Conservation (phyloP, 2,888 invertebrate species). For the Tetheella fluctuosa region DNA sequence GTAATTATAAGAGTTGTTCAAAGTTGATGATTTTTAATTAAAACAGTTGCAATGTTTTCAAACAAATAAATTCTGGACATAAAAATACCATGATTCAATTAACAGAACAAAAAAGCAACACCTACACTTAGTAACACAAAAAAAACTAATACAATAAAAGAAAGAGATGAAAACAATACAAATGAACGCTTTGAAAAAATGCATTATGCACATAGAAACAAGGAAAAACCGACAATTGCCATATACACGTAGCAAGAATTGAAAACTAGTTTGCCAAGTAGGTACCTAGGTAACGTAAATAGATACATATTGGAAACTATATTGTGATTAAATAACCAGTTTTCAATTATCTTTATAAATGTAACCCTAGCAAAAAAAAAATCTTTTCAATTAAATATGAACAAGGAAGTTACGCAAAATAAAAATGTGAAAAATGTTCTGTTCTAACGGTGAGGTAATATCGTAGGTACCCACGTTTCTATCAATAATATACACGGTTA, state of each 20-base stretch:
- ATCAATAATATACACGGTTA: constrained; percentile 3
- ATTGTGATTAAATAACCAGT: background rate
- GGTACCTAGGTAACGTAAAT: background rate
- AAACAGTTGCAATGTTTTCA: no score
- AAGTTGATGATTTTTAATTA: no score
- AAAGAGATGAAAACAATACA: background rate
- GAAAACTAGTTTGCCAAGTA: background rate
- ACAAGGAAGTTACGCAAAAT: background rate
- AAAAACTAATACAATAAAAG: background rate
- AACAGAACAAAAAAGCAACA: background rate
- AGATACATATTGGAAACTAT: background rate
- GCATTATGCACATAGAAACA: background rate
- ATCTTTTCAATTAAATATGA: background rate
- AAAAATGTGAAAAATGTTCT: background rate
- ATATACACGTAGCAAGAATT: background rate
- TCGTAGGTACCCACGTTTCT: background rate
- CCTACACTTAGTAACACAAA: background rate
- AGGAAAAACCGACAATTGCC: background rate
- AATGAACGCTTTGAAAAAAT: background rate
- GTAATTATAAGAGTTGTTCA: background rate
- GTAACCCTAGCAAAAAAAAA: background rate
- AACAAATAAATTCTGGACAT: background rate
- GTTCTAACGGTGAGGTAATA: background rate
- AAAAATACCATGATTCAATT: background rate
- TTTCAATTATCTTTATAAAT: no score